Base-by-base conservation (phyloP, 2,113 vertebrate species). In the Rhodinocichla rosea region DNA sequence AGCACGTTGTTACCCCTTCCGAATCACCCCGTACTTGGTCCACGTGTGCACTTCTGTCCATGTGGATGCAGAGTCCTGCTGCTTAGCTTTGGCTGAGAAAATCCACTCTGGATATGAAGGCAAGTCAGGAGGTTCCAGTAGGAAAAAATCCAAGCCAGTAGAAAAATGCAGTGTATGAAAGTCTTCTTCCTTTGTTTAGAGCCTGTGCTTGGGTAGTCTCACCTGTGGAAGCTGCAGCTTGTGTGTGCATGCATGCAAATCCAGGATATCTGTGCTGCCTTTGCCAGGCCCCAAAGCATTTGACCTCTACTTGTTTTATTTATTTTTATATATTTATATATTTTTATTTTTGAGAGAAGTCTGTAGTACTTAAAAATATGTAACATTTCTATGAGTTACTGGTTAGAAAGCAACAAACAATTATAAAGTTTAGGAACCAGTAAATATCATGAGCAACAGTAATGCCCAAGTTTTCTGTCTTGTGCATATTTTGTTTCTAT, bases 91-190 rank as follows among this genome's bases (percentile, higher is more conserved):
- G 91, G 98, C 98, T 55, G 99, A 99, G 91, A 98, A 98, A 96
- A 98, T 98, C 92, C 99, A 98, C 96, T 99, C 99, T 74, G 99
- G 98, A 97, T 99, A 99, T 23, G 98, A 99, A 97, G 99, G 99
- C 98, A 96, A 95, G 97, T 62, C 21, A 15, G 47, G 49, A 86
- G 12, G 9, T 6, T 64, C 16, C 8, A 44, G 23, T 17, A 42
- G 7, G 8, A 49, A 10, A 33, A 84, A 19, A 7, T 7, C 2
- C 22, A 62, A 49, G 8, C 21, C 17, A 62, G 3, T 28, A 77
- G 50, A 45, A 83, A 69, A 88, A 64, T 12, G 32, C 47, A 64
- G 27, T 52, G 17, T 76, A 8, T 45, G 40, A 42, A 83, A 80
- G 37, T 67, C 64, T 33, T 21, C 33, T 44, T 50, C 42, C 27